Evolutionary conservation across 2,113 vertebrate species (phyloP), one percentile per base, ranked within the genome.

Genomic region (Himantopus leucocephalus): DNA sequence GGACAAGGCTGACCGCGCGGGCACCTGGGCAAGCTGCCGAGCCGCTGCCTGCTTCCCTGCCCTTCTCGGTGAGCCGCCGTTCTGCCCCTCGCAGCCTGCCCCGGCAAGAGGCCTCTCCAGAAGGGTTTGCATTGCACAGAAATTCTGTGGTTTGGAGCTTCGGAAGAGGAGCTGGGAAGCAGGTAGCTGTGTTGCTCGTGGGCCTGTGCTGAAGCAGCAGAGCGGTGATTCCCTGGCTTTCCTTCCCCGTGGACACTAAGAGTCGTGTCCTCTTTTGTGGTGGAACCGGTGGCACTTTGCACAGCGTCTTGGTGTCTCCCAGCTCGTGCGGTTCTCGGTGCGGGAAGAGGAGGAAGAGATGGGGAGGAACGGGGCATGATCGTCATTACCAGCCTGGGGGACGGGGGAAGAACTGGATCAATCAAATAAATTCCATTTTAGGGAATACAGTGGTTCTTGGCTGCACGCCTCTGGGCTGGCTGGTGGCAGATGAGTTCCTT

Each of bases 201-300:
- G 48, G 39, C 19, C 47, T 30, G 34, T 0, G 22, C 34, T 20
- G 59, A 22, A 34, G 70, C 41, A 5, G 27, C 43, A 29, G 52
- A 24, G 23, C 19, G 3, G 30, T 5, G 43, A 12, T 30, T 32
- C 34, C 34, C 10, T 13, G 7, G 58, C 32, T 48, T 47, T 8
- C 20, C 20, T 8, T 21, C 24, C 4, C 34, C 1, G 3, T 3
- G 67, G 50, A 3, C n/a, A 30, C 24, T 3, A 2, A 6, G 41
- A 53, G 41, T 15, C 8, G 9, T 9, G 58, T 23, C 30, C 52
- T 17, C 41, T 15, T 21, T 5, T 2, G 3, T 8, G 14, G 85
- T 18, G 60, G 32, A 32, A 8, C 19, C n/a, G n/a, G 26, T 17
- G 17, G 11, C 52, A 3, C 23, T 29, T 26, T 12, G 39, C 41